Percentiles rank a stretch among this genome's conserved stretches.
phyloP scores from a whole-genome alignment of 2,888 invertebrate genomes.

The Diarsia dahlii region DNA sequence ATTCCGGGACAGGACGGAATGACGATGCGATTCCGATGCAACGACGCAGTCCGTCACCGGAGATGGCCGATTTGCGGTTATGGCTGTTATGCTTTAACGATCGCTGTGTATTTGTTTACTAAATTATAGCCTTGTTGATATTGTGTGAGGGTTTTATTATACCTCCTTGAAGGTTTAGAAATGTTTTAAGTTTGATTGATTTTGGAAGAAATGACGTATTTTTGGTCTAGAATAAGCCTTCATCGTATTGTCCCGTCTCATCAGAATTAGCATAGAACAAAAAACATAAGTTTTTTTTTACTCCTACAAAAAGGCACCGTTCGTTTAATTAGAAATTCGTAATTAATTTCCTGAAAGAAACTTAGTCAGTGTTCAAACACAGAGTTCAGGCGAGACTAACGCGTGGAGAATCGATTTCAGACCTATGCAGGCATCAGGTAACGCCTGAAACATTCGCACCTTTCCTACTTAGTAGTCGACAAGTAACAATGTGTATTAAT shows the following conservation, averaged over 20 bases:
- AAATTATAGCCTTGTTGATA: conserved; percentile 26
- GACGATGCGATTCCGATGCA: conserved; percentile 38
- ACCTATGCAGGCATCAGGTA: conserved; percentile 61
- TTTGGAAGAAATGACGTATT: background rate
- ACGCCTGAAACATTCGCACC: conserved; percentile 64
- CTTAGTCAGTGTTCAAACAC: conserved; percentile 64
- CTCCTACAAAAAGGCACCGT: conserved; percentile 11
- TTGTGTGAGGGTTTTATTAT: conserved; percentile 12
- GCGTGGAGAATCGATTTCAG: conserved; percentile 75
- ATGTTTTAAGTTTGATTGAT: conserved; percentile 2
- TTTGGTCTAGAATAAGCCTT: background rate
- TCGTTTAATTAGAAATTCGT: conserved; percentile 35
- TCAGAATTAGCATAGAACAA: background rate
- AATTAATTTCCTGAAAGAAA: conserved; percentile 60
- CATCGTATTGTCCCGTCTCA: background rate
- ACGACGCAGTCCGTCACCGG: conserved; percentile 36
- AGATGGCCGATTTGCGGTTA: conserved; percentile 66
- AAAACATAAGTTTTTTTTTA: background rate
- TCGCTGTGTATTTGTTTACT: conserved; percentile 51
- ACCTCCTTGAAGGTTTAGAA: background rate
- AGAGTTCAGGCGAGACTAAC: conserved; percentile 73
- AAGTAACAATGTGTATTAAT: conserved; percentile 57
- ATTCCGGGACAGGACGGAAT: conserved; percentile 59
- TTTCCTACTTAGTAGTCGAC: conserved; percentile 49
- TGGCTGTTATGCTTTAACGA: conserved; percentile 56